These are phyloP conservation scores for Bombylius discolor DNA, from an alignment of 2,888 invertebrate genomes.

Conservation along the genomic window DNA sequence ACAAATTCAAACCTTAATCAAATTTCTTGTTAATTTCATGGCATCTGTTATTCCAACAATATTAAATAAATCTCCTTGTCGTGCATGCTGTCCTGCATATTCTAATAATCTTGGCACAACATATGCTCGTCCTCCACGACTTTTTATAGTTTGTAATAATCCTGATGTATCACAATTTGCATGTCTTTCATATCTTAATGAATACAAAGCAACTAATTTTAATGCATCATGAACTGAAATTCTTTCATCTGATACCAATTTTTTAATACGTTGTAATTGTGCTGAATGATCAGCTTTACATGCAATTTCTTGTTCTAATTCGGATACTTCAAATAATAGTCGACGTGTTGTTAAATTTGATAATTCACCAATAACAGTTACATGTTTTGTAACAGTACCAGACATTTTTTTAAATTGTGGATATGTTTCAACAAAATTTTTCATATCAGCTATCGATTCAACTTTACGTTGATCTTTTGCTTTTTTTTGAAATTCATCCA, in stretches of 20 bases:
- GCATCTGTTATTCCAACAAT: constrained; percentile 86
- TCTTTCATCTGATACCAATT: constrained; percentile 60
- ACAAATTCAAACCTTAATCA: constrained; percentile 24
- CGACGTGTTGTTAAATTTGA: constrained; percentile 68
- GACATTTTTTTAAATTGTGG: constrained; percentile 96
- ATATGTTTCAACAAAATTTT: constrained; percentile 94
- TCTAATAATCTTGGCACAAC: constrained; percentile 55
- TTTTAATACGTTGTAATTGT: constrained; percentile 66
- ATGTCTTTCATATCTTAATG: constrained; percentile 84
- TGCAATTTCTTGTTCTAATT: constrained; percentile 84
- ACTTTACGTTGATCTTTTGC: constrained; percentile 93
- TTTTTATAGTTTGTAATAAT: constrained; percentile 59
- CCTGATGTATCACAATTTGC: constrained; percentile 69
- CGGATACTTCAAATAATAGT: constrained; percentile 78
- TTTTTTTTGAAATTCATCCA: constrained; percentile 95
- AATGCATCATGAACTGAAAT: constrained; percentile 66
- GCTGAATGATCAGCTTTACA: constrained; percentile 73
- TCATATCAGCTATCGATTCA: constrained; percentile 98
- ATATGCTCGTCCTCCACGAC: constrained; percentile 55
- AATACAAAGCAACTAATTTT: constrained; percentile 83
- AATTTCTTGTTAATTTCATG: constrained; percentile 53
- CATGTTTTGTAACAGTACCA: constrained; percentile 93
- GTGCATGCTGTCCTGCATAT: constrained; percentile 70
- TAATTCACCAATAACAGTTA: constrained; percentile 91
- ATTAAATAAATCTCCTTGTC: constrained; percentile 74